Conservation (phyloP, 2,113 vertebrate genomes). For the Sciurus niger region DNA sequence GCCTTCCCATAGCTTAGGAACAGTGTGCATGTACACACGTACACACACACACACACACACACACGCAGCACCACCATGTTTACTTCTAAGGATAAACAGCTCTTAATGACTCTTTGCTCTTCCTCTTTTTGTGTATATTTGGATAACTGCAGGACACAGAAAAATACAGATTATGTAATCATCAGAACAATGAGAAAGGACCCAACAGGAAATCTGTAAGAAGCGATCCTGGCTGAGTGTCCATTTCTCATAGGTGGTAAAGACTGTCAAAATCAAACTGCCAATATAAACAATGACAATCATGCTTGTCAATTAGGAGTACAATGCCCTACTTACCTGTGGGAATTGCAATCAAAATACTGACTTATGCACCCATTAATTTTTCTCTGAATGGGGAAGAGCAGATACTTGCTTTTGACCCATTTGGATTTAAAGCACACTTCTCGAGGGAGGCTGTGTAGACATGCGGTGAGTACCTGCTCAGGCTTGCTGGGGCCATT, state of each 20-base stretch:
- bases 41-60: fast-evolving
- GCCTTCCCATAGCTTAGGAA: background rate
- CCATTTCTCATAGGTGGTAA: background rate
- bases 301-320: background rate
- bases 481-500: constrained; percentile 90
- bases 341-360: background rate
- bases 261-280: background rate
- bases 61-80: background rate
- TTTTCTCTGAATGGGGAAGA: background rate
- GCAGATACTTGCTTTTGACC: background rate
- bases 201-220: background rate
- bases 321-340: background rate
- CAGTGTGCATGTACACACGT: fast-evolving
- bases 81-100: background rate
- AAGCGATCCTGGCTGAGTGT: background rate
- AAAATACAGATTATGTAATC: background rate
- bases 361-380: background rate
- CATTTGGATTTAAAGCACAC: background rate
- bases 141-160: background rate
- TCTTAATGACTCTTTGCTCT: background rate
- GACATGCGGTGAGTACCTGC: constrained; percentile 87
- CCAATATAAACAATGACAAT: background rate
- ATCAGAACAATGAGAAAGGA: background rate
- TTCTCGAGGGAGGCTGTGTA: background rate
- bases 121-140: background rate